These are phyloP conservation scores for Alca torda DNA, from an alignment of 2,797 vertebrate genomes.

Conservation along the genomic window DNA sequence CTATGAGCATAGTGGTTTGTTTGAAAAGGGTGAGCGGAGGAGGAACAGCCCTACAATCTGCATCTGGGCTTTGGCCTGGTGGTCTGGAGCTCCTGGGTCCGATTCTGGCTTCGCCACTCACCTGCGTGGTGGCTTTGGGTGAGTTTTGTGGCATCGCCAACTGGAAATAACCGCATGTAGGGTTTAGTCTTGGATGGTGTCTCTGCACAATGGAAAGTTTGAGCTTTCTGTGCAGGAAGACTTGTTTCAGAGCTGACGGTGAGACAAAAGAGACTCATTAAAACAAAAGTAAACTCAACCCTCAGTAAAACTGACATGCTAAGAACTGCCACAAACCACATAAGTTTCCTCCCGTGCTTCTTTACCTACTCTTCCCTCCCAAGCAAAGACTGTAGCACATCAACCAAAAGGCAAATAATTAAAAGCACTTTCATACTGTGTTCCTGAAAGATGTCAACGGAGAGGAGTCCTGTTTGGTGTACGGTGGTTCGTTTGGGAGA, in stretches of 20 bases:
- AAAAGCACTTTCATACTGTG: background rate
- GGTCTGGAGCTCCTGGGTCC: background rate
- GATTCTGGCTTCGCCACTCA: rapidly evolving
- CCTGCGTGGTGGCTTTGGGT: background rate
- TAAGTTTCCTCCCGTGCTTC: background rate
- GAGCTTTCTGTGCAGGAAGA: background rate
- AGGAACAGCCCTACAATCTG: background rate
- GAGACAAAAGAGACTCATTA: background rate
- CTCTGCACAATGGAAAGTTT: background rate
- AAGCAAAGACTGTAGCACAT: background rate
- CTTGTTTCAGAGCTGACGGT: background rate
- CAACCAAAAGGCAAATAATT: background rate
- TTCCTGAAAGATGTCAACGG: background rate
- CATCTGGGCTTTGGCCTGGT: background rate
- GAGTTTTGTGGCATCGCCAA: background rate
- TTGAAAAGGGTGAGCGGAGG: background rate
- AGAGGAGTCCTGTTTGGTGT: background rate
- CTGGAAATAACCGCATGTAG: background rate
- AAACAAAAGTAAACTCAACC: background rate
- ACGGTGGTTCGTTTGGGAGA: background rate
- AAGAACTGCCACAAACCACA: background rate
- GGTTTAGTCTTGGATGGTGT: background rate
- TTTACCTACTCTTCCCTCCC: background rate
- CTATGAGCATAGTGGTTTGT: rapidly evolving
- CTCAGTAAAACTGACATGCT: rapidly evolving